Conservation (phyloP, 2,888 invertebrate genomes). For the Falcaria lacertinaria region DNA sequence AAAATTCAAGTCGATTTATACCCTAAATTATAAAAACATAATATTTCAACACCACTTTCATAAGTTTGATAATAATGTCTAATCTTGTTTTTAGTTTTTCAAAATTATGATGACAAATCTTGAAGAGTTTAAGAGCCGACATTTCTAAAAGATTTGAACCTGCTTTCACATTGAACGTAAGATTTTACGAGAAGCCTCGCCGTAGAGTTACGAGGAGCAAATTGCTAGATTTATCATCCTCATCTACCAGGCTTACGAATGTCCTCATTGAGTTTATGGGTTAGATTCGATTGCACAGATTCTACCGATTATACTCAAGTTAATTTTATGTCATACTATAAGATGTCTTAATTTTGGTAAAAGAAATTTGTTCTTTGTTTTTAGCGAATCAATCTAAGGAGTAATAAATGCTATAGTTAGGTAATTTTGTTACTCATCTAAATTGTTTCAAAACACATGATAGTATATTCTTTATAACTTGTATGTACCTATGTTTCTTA, state of each 20-base stretch:
- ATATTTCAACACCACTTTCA: too few relatives aligned
- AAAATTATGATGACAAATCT: neutral
- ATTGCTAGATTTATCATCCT: constrained; percentile 47
- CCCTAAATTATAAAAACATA: too few relatives aligned
- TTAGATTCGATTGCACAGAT: constrained; percentile 23
- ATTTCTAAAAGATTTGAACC: neutral
- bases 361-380: neutral
- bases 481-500: too few relatives aligned
- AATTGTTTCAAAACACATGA: too few relatives aligned
- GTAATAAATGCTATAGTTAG: too few relatives aligned
- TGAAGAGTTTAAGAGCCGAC: neutral
- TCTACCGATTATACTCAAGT: constrained; percentile 50
- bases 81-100: too few relatives aligned
- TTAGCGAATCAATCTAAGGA: too few relatives aligned
- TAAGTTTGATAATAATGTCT: too few relatives aligned
- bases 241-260: constrained; percentile 51
- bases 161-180: neutral
- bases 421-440: too few relatives aligned
- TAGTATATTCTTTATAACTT: too few relatives aligned
- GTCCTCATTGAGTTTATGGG: constrained; percentile 54
- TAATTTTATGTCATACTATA: constrained; percentile 53
- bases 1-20: too few relatives aligned
- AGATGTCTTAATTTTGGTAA: constrained; percentile 22
- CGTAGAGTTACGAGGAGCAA: constrained; percentile 40
- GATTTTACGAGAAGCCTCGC: constrained; percentile 19